Evolutionary conservation across 2,797 vertebrate species (phyloP).

Genomic region (Prunella strophiata): DNA sequence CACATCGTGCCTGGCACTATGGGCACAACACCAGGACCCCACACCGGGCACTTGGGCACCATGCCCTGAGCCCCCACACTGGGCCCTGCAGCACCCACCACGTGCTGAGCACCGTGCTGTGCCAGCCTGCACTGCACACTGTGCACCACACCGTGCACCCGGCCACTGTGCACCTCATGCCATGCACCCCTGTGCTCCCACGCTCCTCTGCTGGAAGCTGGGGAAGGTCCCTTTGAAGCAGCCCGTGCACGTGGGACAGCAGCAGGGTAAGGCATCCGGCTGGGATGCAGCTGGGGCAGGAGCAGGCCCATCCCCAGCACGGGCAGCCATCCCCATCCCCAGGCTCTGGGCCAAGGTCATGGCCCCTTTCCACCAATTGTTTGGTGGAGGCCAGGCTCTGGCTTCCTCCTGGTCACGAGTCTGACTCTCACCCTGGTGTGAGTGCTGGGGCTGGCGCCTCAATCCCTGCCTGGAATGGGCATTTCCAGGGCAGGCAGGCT

Average conservation of each 20-base stretch:
- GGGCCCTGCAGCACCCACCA: accelerated
- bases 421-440: not conserved
- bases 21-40: accelerated
- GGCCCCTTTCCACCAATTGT: slow-evolving; percentile 44
- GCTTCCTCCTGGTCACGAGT: slow-evolving; percentile 9
- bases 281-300: not conserved
- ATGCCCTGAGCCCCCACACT: not conserved
- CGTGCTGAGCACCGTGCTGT: accelerated
- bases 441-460: accelerated
- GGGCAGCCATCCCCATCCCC: not conserved
- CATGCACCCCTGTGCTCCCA: accelerated
- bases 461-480: not conserved
- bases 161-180: not conserved
- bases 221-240: not conserved
- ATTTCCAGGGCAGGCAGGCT: not conserved
- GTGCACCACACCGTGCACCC: too few relatives aligned
- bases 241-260: not conserved
- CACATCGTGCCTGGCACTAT: accelerated
- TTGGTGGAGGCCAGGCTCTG: not conserved
- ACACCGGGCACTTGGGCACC: not conserved
- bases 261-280: not conserved
- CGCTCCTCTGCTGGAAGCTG: not conserved
- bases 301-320: not conserved
- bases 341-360: not conserved
- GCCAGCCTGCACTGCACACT: not conserved